A percentile compares a stretch with the other conserved stretches of the same genome.
Conservation (phyloP, 1,140 invertebrate species). For the Aradophagus sp. region DNA sequence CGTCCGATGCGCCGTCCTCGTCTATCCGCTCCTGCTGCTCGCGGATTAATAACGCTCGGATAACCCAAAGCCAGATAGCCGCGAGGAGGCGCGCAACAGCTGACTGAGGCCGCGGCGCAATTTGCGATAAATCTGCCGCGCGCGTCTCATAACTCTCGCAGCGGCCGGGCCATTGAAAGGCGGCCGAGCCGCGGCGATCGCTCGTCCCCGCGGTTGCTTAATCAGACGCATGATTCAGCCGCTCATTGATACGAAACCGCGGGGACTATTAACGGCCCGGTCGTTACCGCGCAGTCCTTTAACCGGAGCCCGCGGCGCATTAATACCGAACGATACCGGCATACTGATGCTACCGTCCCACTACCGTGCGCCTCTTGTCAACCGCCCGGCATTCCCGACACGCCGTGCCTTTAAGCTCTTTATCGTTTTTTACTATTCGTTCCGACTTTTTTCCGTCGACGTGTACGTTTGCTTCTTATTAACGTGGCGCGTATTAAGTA, state of each 20-base stretch:
- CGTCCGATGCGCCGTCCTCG: too few species aligned
- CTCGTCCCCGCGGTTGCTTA: slow-evolving; percentile 49
- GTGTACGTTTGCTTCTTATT: too few species aligned
- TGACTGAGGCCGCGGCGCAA: slow-evolving; percentile 44
- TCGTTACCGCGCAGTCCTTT: slow-evolving; percentile 54
- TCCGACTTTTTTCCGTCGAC: slow-evolving; percentile 3
- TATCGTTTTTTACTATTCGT: slow-evolving; percentile 12
- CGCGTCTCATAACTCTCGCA: slow-evolving; percentile 55
- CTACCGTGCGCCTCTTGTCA: slow-evolving; percentile 37
- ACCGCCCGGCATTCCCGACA: slow-evolving; percentile 45
- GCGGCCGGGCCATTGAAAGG: slow-evolving; percentile 47
- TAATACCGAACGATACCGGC: slow-evolving; percentile 59
- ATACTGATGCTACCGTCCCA: slow-evolving; percentile 52
- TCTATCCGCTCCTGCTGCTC: too few species aligned
- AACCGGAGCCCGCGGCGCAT: slow-evolving; percentile 54
- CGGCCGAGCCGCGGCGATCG: slow-evolving; percentile 46
- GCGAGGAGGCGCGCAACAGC: slow-evolving; percentile 42
- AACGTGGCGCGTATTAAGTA: too few species aligned
- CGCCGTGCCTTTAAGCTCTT: too few species aligned
- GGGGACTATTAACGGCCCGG: slow-evolving; percentile 48
- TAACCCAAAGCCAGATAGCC: slow-evolving; percentile 53
- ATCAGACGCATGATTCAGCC: slow-evolving; percentile 56
- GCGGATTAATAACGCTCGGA: slow-evolving; percentile 38
- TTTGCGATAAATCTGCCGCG: slow-evolving; percentile 57
- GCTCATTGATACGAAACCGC: slow-evolving; percentile 56